These are phyloP conservation scores for Vidua macroura DNA, from an alignment of 2,113 vertebrate species.

Conservation along the genomic window DNA sequence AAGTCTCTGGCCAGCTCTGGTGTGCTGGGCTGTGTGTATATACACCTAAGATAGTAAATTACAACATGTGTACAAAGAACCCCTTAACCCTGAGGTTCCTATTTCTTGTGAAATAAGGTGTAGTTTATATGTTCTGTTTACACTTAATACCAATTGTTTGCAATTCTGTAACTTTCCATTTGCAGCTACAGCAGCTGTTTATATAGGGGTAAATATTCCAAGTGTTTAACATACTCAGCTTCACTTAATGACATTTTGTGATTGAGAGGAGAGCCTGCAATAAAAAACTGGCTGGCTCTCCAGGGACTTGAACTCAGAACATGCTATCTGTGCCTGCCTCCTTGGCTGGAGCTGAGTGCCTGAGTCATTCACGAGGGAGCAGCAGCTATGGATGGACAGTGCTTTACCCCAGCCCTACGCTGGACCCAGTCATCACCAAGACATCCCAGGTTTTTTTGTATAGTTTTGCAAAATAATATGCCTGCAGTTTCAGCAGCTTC, in stretches of 20 bases:
- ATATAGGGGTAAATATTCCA: background rate
- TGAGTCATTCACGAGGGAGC: background rate
- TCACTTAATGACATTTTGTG: background rate
- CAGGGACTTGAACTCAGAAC: background rate
- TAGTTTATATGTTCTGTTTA: background rate
- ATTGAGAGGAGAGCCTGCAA: background rate
- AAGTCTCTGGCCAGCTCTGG: background rate
- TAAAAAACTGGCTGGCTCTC: background rate
- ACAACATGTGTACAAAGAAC: background rate
- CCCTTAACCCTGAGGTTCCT: background rate
- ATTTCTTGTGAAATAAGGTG: background rate
- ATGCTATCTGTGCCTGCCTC: background rate
- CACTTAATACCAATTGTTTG: background rate
- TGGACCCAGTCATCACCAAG: no score
- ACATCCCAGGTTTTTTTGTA: rapidly evolving
- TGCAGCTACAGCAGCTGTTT: slow-evolving; percentile 4
- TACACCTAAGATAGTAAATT: background rate
- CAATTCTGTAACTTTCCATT: background rate
- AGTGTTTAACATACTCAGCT: background rate
- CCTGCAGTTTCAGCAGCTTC: background rate
- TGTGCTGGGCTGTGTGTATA: background rate
- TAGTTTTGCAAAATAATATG: background rate
- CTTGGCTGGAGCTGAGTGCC: background rate
- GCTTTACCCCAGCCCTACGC: rapidly evolving
- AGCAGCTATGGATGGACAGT: background rate